phyloP scores from a whole-genome alignment of 2,797 vertebrate genomes.

The Pseudopleuronectes americanus region DNA sequence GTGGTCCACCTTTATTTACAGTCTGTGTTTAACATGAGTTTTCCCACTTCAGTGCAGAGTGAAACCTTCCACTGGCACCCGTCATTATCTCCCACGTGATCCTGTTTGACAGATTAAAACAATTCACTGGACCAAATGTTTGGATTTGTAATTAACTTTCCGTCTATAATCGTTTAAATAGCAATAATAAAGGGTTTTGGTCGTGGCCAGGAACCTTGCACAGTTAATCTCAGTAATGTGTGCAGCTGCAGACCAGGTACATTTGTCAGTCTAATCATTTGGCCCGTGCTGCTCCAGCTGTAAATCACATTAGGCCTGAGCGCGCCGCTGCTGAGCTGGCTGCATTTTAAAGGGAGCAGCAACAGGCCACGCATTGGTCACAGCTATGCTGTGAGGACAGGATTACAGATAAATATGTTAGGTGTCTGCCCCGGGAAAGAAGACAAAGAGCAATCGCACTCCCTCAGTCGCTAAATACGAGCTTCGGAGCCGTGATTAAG shows the following conservation, averaged over 20 bases:
- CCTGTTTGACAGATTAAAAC: conserved; percentile 37
- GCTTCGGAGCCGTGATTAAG: conserved; percentile 72
- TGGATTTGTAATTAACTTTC: conserved; percentile 48
- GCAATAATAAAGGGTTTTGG: conserved; percentile 51
- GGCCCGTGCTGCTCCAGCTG: conserved; percentile 65
- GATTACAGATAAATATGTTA: conserved; percentile 82
- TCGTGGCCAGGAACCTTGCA: conserved; percentile 42
- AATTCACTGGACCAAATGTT: conserved; percentile 37
- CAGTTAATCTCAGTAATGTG: conserved; percentile 72
- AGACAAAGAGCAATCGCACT: conserved; percentile 71
- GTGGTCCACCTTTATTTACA: too few relatives aligned
- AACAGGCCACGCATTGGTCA: conserved; percentile 78
- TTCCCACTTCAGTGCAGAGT: conserved; percentile 8
- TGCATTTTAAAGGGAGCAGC: conserved; percentile 62
- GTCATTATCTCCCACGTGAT: conserved; percentile 22
- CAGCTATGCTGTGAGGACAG: conserved; percentile 70
- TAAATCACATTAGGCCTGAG: conserved; percentile 78
- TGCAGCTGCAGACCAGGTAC: conserved; percentile 76
- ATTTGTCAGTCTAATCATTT: conserved; percentile 78
- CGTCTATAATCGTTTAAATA: conserved; percentile 46
- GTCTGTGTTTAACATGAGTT: not conserved
- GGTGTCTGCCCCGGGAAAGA: conserved; percentile 74
- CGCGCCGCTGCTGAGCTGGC: conserved; percentile 68
- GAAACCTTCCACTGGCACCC: not conserved
- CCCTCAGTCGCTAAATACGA: conserved; percentile 56